phyloP scores from a whole-genome alignment of 2,113 vertebrate genomes.

The Pseudolaguvia tuberculata region DNA sequence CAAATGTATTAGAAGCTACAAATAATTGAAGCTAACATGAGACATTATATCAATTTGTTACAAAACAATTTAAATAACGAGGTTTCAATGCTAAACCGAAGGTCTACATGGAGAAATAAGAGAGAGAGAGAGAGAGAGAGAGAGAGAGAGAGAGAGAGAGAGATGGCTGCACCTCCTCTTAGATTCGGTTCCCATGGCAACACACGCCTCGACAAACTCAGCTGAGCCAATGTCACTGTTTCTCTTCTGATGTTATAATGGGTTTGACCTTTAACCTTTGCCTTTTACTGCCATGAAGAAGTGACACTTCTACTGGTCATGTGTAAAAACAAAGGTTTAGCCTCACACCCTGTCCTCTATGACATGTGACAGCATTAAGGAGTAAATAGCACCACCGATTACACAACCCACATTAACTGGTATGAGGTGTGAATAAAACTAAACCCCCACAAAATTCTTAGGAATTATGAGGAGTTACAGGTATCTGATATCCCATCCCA shows the following conservation, averaged over 20 bases:
- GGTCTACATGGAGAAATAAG: background rate
- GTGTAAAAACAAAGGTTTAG: conserved; percentile 54
- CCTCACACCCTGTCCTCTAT: conserved; percentile 44
- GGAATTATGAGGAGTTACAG: no score
- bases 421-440: no score
- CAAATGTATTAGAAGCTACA: background rate
- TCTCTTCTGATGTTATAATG: conserved; percentile 62
- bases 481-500: background rate
- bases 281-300: conserved; percentile 51
- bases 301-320: conserved; percentile 50
- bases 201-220: conserved; percentile 59
- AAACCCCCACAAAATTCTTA: no score
- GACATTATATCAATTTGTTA: background rate
- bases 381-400: conserved; percentile 16
- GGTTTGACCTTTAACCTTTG: conserved; percentile 67
- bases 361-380: conserved; percentile 11
- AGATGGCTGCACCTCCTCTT: conserved; percentile 45
- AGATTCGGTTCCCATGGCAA: conserved; percentile 65
- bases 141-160: background rate
- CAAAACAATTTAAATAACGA: no score
- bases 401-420: background rate
- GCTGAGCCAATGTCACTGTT: conserved; percentile 59
- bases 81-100: background rate
- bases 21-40: background rate
- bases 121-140: conserved; percentile 8